Evolutionary conservation across 64 coral and sea anemone genomes (phyloP).

Genomic region (Porites australiensis): DNA sequence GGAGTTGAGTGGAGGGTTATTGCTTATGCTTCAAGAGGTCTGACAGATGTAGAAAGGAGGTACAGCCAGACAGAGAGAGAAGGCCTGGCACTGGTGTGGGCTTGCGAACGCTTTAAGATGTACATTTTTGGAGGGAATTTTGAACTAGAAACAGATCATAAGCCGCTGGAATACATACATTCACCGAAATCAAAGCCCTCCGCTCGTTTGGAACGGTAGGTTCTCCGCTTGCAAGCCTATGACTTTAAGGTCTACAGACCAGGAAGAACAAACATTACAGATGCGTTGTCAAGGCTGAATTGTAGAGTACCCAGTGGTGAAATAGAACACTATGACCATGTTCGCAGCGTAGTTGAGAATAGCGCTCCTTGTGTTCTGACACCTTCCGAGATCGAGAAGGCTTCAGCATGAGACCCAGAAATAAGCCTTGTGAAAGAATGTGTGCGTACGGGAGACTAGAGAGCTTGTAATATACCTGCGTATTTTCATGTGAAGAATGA

Average conservation of each 20-base stretch:
- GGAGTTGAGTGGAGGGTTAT: constrained; percentile 36
- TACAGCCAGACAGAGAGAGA: constrained; percentile 54
- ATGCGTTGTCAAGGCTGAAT: constrained; percentile 25
- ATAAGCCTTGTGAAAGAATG: not conserved
- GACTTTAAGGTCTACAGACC: constrained; percentile 43
- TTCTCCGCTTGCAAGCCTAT: constrained; percentile 29
- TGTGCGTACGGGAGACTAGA: not conserved
- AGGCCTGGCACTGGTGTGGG: constrained; percentile 7
- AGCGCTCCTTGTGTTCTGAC: not conserved
- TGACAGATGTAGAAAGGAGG: constrained; percentile 43
- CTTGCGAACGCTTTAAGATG: constrained; percentile 50
- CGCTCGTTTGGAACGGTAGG: constrained; percentile 32
- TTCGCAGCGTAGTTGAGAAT: not conserved
- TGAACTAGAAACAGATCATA: constrained; percentile 35
- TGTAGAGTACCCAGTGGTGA: not conserved
- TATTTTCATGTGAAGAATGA: no score
- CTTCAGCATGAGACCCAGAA: not conserved
- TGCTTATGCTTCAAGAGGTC: constrained; percentile 29
- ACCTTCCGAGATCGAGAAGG: not conserved
- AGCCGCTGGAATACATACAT: constrained; percentile 30
- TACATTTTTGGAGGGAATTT: constrained; percentile 31
- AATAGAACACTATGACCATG: constrained; percentile 10
- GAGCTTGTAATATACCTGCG: no score
- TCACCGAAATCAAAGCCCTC: constrained; percentile 43
- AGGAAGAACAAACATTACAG: constrained; percentile 37